Conservation (phyloP, 2,797 vertebrate species). For the Acipenser oxyrinchus region DNA sequence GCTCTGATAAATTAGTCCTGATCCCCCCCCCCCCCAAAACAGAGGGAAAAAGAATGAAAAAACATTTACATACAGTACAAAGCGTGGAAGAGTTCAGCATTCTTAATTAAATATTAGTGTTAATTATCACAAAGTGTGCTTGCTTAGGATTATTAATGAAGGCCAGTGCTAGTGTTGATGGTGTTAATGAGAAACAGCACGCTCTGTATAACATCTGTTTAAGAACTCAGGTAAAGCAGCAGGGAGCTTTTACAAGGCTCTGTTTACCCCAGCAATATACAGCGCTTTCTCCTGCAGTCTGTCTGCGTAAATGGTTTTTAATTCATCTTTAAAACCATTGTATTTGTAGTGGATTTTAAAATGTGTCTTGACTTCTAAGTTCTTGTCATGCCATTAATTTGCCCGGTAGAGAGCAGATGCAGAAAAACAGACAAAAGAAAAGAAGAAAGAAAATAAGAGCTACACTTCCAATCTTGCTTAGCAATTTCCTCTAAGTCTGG, state of each 20-base stretch:
- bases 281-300: background rate
- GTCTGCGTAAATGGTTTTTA: conserved; percentile 5
- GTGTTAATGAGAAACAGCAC: conserved; percentile 51
- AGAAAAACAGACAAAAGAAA: background rate
- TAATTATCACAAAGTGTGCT: conserved; percentile 56
- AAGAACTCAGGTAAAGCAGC: conserved; percentile 31
- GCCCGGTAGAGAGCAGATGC: conserved; percentile 3
- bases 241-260: conserved; percentile 10
- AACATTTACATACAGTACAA: conserved; percentile 23
- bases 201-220: conserved; percentile 50
- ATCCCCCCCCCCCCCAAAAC: background rate
- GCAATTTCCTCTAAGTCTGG: conserved; percentile 7
- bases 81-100: conserved; percentile 34
- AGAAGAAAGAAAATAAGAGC: background rate
- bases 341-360: background rate
- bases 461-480: conserved; percentile 7
- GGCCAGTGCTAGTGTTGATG: conserved; percentile 42
- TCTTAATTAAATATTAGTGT: conserved; percentile 67
- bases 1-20: conserved; percentile 10
- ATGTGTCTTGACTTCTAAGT: background rate
- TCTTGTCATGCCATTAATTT: background rate
- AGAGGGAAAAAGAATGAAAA: no score
- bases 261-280: background rate
- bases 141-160: conserved; percentile 56
- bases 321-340: background rate